Percentiles rank a stretch among this genome's conserved stretches.
Conservation (phyloP, 2,888 invertebrate species). For the Phengaris arion region DNA sequence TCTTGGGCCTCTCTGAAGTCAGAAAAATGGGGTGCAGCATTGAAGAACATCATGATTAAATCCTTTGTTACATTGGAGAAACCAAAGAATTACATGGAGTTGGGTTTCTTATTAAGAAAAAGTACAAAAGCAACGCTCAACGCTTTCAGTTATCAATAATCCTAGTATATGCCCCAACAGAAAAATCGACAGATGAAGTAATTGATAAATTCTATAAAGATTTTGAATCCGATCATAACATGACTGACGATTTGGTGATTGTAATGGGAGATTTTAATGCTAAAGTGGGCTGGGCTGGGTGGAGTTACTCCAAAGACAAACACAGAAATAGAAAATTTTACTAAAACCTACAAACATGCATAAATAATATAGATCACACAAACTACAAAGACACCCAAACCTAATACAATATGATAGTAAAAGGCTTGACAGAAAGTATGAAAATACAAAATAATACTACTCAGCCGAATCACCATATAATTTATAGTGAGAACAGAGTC, state of each 20-base stretch:
- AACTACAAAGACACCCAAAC: too few species aligned
- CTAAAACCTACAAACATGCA: too few species aligned
- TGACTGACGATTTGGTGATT: not conserved
- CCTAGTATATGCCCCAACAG: slow-evolving; percentile 29
- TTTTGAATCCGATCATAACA: not conserved
- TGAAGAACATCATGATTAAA: slow-evolving; percentile 33
- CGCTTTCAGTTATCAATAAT: slow-evolving; percentile 22
- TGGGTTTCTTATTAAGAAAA: slow-evolving; percentile 39
- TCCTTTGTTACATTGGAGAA: slow-evolving; percentile 38
- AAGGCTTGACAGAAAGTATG: too few species aligned
- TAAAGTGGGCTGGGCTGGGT: slow-evolving; percentile 28
- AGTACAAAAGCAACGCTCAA: slow-evolving; percentile 36
- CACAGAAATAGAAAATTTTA: slow-evolving; percentile 7
- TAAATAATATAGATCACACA: too few species aligned
- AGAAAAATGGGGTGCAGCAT: not conserved
- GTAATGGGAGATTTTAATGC: slow-evolving; percentile 31
- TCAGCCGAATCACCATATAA: too few species aligned
- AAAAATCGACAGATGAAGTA: slow-evolving; percentile 29
- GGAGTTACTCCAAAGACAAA: slow-evolving; percentile 31
- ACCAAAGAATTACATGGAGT: slow-evolving; percentile 40
- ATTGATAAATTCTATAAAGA: slow-evolving; percentile 26
- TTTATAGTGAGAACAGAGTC: too few species aligned
- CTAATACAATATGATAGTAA: too few species aligned
- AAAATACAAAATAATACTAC: too few species aligned
- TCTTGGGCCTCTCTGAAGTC: not conserved